These are phyloP conservation scores for Drosophila pectinifera DNA, from an alignment of 1,140 invertebrate species.

Conservation along the genomic window DNA sequence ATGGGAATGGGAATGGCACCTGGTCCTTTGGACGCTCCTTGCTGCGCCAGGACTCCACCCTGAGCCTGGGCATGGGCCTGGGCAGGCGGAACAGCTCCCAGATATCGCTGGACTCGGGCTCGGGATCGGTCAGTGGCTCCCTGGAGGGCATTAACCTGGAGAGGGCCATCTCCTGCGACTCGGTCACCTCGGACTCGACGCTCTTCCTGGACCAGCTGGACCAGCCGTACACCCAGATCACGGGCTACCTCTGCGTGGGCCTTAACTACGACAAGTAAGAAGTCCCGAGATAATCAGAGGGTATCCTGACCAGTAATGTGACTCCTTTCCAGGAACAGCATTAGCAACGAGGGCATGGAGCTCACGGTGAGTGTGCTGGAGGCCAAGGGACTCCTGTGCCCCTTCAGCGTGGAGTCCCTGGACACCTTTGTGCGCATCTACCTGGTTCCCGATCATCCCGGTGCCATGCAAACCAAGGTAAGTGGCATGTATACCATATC, in stretches of 20 bases:
- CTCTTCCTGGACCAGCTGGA: slow-evolving; percentile 90
- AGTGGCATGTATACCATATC: not conserved
- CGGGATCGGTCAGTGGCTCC: slow-evolving; percentile 29
- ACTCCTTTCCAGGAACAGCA: slow-evolving; percentile 25
- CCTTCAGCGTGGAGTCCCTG: slow-evolving; percentile 87
- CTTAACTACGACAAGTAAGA: slow-evolving; percentile 91
- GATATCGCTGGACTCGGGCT: slow-evolving; percentile 60
- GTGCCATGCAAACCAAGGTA: slow-evolving; percentile 91
- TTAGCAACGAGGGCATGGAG: slow-evolving; percentile 88
- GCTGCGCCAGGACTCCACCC: slow-evolving; percentile 72
- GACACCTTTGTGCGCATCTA: slow-evolving; percentile 92
- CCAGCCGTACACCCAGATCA: slow-evolving; percentile 87
- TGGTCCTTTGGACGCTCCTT: slow-evolving; percentile 79
- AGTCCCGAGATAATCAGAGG: no score
- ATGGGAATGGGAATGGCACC: slow-evolving; percentile 64
- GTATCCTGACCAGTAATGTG: rapidly evolving
- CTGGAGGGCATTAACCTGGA: slow-evolving; percentile 83
- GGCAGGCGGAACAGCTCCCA: slow-evolving; percentile 80
- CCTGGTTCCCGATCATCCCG: slow-evolving; percentile 89
- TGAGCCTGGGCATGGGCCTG: slow-evolving; percentile 63
- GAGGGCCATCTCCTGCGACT: slow-evolving; percentile 92
- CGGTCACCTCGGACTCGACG: slow-evolving; percentile 92
- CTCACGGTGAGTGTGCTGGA: slow-evolving; percentile 91
- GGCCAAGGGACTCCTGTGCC: slow-evolving; percentile 89
- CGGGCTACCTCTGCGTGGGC: slow-evolving; percentile 91